Conservation (phyloP, 2,888 invertebrate species). For the Tetragonisca angustula region DNA sequence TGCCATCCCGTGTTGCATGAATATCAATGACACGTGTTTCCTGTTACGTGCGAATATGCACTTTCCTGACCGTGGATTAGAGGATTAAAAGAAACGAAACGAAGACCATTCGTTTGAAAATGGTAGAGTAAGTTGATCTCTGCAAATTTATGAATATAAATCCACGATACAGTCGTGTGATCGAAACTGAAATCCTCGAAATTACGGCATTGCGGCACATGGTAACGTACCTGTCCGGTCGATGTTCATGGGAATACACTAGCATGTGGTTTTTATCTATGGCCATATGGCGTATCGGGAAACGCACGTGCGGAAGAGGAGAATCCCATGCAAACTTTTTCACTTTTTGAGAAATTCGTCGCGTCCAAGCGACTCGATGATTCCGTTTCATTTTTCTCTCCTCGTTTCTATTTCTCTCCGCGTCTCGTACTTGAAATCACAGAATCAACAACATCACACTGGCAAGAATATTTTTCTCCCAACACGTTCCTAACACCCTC, state of each 20-base stretch:
- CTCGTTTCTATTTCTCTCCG: too few species aligned
- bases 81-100: too few species aligned
- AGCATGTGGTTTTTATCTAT: conserved; percentile 73
- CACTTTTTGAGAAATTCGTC: background rate
- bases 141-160: background rate
- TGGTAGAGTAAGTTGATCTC: background rate
- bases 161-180: conserved; percentile 5
- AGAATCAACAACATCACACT: too few species aligned
- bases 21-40: conserved; percentile 47
- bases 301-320: conserved; percentile 66
- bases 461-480: too few species aligned
- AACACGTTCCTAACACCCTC: too few species aligned
- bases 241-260: conserved; percentile 73
- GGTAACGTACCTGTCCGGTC: conserved; percentile 62
- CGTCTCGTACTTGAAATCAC: too few species aligned
- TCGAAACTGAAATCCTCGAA: background rate
- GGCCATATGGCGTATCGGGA: conserved; percentile 72
- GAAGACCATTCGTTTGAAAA: background rate
- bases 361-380: too few species aligned
- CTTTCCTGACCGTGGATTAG: background rate
- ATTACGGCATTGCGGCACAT: conserved; percentile 52
- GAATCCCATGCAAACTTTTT: conserved; percentile 18
- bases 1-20: conserved; percentile 49
- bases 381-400: too few species aligned
- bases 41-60: background rate